A percentile compares a stretch with the other conserved stretches of the same genome.
Evolutionary conservation across 2,888 invertebrate genomes (phyloP).

Genomic region (Epirrita christyi): DNA sequence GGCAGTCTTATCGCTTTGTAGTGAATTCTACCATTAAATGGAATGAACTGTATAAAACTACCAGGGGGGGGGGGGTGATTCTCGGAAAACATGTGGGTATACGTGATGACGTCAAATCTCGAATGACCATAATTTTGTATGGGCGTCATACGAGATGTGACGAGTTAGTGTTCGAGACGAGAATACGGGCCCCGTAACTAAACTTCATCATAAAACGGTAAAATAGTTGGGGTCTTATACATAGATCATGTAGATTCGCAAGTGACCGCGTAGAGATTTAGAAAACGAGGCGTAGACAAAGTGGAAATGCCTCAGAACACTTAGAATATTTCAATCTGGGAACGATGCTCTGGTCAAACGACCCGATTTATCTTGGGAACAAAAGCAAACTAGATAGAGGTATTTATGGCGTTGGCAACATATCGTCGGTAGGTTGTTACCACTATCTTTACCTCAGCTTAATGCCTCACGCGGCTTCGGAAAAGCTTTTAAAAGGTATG

Average conservation of each 20-base stretch:
- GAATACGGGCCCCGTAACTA: too few relatives aligned
- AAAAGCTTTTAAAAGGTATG: slow-evolving; percentile 75
- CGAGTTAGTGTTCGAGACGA: too few relatives aligned
- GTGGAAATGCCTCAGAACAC: slow-evolving; percentile 52
- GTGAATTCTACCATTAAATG: too few relatives aligned
- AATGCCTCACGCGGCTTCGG: slow-evolving; percentile 67
- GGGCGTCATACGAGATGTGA: too few relatives aligned
- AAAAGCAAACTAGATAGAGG: slow-evolving; percentile 75
- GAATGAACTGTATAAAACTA: too few relatives aligned
- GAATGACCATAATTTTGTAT: too few relatives aligned
- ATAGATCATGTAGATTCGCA: slow-evolving; percentile 35
- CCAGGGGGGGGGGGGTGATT: too few relatives aligned
- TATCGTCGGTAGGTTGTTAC: slow-evolving; percentile 67
- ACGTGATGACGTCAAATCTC: too few relatives aligned
- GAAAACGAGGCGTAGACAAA: slow-evolving; percentile 53
- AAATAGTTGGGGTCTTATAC: slow-evolving; percentile 9
- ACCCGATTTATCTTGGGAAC: slow-evolving; percentile 72
- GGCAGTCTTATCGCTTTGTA: too few relatives aligned
- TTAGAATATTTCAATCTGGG: slow-evolving; percentile 61
- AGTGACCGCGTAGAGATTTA: slow-evolving; percentile 31
- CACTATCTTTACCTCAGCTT: slow-evolving; percentile 69
- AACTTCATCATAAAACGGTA: not conserved
- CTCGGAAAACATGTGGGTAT: too few relatives aligned
- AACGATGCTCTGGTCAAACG: slow-evolving; percentile 68
- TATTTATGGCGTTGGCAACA: slow-evolving; percentile 71